Evolutionary conservation across 53 echinoderm and acorn worm genomes (phyloP).

Genomic region (Zoroaster sp.): DNA sequence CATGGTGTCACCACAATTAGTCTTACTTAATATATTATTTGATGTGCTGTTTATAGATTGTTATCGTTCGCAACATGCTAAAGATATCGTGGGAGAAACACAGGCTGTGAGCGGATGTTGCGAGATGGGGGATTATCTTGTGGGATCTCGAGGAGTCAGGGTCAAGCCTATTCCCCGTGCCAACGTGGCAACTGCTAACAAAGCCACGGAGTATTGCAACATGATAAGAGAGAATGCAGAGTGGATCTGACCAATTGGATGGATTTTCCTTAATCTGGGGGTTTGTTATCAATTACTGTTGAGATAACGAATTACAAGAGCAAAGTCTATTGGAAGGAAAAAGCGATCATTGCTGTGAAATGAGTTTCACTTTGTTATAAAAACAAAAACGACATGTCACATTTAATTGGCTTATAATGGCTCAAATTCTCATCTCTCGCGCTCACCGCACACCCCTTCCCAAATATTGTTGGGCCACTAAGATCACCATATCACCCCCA

Average conservation of each 20-base stretch:
- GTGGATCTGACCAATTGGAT: background rate
- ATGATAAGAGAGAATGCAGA: background rate
- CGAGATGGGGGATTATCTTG: background rate
- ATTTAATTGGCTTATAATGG: too few species aligned
- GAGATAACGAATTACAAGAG: background rate
- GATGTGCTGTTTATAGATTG: background rate
- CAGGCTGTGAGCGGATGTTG: background rate
- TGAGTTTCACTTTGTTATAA: background rate
- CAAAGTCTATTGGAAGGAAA: background rate
- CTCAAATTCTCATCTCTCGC: too few species aligned
- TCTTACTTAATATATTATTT: too few species aligned
- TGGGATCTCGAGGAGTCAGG: background rate
- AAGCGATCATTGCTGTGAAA: too few species aligned
- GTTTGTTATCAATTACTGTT: background rate
- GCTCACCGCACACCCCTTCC: too few species aligned
- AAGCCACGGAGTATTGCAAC: background rate
- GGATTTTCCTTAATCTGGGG: background rate
- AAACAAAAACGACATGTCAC: too few species aligned
- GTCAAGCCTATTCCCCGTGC: background rate
- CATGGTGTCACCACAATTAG: too few species aligned
- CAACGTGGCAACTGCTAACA: conserved; percentile 35
- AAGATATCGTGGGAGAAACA: conserved; percentile 26
- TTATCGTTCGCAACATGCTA: background rate
- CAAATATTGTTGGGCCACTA: too few species aligned
- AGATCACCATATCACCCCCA: too few species aligned